These are phyloP conservation scores for Edolisoma coerulescens DNA, from an alignment of 2,113 vertebrate genomes.

Conservation along the genomic window DNA sequence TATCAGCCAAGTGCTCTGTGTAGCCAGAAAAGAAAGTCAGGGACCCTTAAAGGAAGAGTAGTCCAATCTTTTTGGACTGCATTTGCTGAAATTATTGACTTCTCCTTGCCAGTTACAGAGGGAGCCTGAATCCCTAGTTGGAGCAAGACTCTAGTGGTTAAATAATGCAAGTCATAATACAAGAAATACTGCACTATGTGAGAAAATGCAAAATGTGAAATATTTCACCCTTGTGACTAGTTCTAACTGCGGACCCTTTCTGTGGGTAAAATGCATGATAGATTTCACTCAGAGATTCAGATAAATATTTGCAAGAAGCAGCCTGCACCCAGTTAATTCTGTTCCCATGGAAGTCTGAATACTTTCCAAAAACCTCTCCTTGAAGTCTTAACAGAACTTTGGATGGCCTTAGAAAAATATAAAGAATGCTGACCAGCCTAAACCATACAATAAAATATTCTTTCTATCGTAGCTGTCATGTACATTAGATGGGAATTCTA, in stretches of 20 bases:
- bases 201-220: not conserved
- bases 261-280: not conserved
- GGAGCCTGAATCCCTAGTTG: not conserved
- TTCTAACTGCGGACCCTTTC: not conserved
- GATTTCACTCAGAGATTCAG: not conserved
- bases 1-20: not conserved
- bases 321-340: not conserved
- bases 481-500: not conserved
- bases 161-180: not conserved
- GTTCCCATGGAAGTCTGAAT: not conserved
- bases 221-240: not conserved
- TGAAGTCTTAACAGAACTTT: constrained; percentile 1
- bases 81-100: not conserved
- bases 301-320: not conserved
- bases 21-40: not conserved
- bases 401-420: constrained; percentile 2
- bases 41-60: not conserved
- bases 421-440: constrained; percentile 1
- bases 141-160: not conserved
- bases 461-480: not conserved
- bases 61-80: not conserved
- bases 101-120: not conserved
- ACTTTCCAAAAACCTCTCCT: not conserved
- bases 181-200: not conserved
- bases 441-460: not conserved